phyloP scores from a whole-genome alignment of 2,797 vertebrate species.

The Microcaecilia unicolor region DNA sequence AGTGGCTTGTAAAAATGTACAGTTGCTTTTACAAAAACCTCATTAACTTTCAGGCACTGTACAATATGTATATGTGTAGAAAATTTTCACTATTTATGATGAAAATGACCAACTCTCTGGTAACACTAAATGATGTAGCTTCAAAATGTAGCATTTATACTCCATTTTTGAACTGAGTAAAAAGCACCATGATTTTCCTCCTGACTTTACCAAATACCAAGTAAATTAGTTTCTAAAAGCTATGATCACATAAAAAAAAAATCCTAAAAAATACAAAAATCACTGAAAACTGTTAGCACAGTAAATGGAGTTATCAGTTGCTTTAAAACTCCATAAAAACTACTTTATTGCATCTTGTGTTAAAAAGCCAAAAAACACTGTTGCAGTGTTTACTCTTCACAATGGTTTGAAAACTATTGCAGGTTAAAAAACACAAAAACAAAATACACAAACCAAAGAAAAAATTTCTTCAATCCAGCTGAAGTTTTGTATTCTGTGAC shows the following conservation, averaged over 20 bases:
- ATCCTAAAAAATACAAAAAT: too few relatives aligned
- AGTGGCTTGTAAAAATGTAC: constrained; percentile 66
- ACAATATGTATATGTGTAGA: constrained; percentile 53
- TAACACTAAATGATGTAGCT: constrained; percentile 44
- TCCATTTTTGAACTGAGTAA: constrained; percentile 41
- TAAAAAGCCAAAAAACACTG: constrained; percentile 36
- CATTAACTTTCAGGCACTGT: constrained; percentile 51
- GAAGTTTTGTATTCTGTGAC: constrained; percentile 56
- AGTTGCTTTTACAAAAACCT: constrained; percentile 62
- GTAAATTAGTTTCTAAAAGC: constrained; percentile 38
- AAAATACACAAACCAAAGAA: constrained; percentile 38
- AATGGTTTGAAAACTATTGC: constrained; percentile 49
- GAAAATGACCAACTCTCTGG: constrained; percentile 51
- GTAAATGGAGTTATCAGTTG: too few relatives aligned
- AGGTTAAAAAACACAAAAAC: constrained; percentile 53
- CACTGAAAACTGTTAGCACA: too few relatives aligned
- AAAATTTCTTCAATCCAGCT: constrained; percentile 66
- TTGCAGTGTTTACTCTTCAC: constrained; percentile 20
- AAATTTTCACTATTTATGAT: constrained; percentile 48
- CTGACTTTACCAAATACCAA: constrained; percentile 37
- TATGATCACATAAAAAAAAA: too few relatives aligned
- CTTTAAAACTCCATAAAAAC: constrained; percentile 18
- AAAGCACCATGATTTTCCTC: constrained; percentile 58
- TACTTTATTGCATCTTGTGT: constrained; percentile 54
- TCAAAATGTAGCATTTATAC: constrained; percentile 51